Conservation (phyloP, 1,140 invertebrate species). For the Megalonaias nervosa region DNA sequence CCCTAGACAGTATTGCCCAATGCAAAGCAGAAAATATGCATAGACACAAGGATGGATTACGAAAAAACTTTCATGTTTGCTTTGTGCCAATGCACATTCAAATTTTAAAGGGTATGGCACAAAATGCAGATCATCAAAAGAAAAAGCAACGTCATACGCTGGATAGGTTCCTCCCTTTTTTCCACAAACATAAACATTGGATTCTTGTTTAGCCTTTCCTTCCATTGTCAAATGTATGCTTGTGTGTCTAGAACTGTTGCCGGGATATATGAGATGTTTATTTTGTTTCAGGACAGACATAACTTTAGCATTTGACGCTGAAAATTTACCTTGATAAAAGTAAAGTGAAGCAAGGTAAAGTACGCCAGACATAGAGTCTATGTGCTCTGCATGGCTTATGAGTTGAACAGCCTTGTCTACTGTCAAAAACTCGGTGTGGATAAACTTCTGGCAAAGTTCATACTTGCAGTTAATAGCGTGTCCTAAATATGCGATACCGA, state of each 20-base stretch:
- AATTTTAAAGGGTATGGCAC: conserved; percentile 27
- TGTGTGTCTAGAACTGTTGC: background rate
- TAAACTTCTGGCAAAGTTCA: too few relatives aligned
- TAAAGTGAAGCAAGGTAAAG: conserved; percentile 13
- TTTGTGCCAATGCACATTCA: conserved; percentile 21
- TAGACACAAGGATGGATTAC: conserved; percentile 20
- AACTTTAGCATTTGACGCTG: background rate
- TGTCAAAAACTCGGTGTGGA: background rate
- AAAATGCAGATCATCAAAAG: conserved; percentile 18
- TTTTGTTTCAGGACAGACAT: background rate
- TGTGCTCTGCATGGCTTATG: background rate
- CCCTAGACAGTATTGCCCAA: background rate
- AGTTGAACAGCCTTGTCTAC: background rate
- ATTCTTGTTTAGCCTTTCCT: conserved; percentile 4
- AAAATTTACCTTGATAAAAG: background rate
- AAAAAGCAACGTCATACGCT: conserved; percentile 23
- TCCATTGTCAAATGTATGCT: background rate
- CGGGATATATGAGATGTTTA: background rate
- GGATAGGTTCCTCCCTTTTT: conserved; percentile 8
- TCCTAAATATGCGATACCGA: too few relatives aligned
- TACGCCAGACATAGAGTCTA: conserved; percentile 3
- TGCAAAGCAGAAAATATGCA: conserved; percentile 10
- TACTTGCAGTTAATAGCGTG: too few relatives aligned
- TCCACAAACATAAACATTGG: background rate
- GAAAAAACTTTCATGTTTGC: background rate